Evolutionary conservation across 2,797 vertebrate genomes (phyloP).

Genomic region (Morus bassanus): DNA sequence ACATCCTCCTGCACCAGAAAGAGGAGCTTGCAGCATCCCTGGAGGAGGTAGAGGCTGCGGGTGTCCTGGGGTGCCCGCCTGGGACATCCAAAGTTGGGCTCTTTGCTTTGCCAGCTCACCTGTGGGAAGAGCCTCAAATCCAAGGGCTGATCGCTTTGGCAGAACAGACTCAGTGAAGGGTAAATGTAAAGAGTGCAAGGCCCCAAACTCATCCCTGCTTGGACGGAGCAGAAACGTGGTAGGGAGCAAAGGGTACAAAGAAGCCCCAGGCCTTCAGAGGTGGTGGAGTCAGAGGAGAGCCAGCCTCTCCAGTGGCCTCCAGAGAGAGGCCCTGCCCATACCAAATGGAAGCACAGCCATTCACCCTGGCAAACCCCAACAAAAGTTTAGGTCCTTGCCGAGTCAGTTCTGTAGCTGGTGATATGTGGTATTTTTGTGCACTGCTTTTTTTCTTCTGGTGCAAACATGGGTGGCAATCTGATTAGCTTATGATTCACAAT

Average conservation of each 20-base stretch:
- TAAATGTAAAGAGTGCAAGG: neutral
- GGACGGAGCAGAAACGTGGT: neutral
- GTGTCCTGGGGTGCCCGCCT: neutral
- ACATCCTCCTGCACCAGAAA: neutral
- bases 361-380: neutral
- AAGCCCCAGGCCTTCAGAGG: neutral
- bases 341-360: neutral
- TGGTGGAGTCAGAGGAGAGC: neutral
- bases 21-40: neutral
- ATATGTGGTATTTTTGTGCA: neutral
- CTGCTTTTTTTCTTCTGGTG: slow-evolving; percentile 16
- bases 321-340: neutral
- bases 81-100: neutral
- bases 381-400: neutral
- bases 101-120: neutral
- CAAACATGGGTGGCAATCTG: slow-evolving; percentile 57
- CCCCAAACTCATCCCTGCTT: neutral
- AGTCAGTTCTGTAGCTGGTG: slow-evolving; percentile 29
- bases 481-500: slow-evolving; percentile 60
- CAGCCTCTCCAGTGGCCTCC: neutral
- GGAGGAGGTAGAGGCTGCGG: rapidly evolving
- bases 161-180: neutral
- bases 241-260: neutral
- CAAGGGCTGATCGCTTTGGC: rapidly evolving
- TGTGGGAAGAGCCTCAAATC: neutral